phyloP scores from a whole-genome alignment of 2,797 vertebrate genomes.

The Neomorphus geoffroyi region DNA sequence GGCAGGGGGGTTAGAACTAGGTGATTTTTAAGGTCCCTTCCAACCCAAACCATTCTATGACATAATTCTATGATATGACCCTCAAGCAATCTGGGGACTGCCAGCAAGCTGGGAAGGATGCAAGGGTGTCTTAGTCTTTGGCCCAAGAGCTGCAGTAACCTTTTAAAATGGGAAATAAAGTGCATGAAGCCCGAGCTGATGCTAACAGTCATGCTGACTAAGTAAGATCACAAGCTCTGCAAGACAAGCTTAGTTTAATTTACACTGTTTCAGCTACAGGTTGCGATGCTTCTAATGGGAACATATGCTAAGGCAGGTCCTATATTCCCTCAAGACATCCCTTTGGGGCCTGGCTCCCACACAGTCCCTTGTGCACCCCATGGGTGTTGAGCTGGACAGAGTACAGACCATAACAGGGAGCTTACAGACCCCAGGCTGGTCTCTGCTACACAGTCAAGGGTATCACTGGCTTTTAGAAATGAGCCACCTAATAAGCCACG shows the following conservation, averaged over 20 bases:
- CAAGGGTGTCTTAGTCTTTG: not conserved
- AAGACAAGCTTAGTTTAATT: not conserved
- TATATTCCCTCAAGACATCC: not conserved
- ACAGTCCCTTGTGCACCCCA: not conserved
- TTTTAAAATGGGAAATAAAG: not conserved
- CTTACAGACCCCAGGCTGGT: accelerated
- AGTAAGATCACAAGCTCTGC: not conserved
- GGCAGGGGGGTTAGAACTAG: no score
- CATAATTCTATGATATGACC: no score
- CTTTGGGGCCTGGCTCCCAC: not conserved
- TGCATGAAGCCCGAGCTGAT: not conserved
- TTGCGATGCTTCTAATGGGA: not conserved
- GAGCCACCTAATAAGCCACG: not conserved
- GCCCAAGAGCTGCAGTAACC: not conserved
- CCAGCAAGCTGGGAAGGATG: not conserved
- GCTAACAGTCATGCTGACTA: not conserved
- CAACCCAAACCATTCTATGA: no score
- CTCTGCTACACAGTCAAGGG: not conserved
- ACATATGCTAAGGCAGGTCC: not conserved
- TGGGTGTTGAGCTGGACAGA: not conserved
- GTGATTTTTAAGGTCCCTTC: no score
- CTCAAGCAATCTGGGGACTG: not conserved
- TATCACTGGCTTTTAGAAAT: not conserved
- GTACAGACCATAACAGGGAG: not conserved
- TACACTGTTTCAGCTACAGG: not conserved